Evolutionary conservation across 53 echinoderm and acorn worm species (phyloP).

Genomic region (Henricia sp.): DNA sequence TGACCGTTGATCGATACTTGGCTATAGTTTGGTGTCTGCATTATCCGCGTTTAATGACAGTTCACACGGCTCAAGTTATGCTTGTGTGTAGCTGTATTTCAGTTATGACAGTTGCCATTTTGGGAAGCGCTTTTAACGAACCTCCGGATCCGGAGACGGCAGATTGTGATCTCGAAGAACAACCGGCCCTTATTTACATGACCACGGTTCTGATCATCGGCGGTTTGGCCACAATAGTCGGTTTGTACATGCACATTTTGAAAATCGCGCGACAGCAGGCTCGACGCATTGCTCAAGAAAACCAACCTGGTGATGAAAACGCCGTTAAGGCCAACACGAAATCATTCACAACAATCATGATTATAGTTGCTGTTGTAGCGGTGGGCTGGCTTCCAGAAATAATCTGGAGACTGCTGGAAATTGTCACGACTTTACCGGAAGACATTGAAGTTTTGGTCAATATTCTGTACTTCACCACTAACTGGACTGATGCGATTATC

Average conservation of each 20-base stretch:
- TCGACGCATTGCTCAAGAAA: slow-evolving; percentile 23
- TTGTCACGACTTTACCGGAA: neutral
- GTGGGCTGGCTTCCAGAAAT: neutral
- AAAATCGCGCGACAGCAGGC: slow-evolving; percentile 29
- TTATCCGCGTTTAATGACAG: slow-evolving; percentile 18
- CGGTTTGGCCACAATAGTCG: neutral
- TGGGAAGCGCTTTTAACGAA: neutral
- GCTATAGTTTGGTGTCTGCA: slow-evolving; percentile 3
- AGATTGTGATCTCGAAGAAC: neutral
- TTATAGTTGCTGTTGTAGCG: neutral
- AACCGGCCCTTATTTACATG: too few species aligned
- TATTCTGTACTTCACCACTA: neutral
- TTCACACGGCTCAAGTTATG: neutral
- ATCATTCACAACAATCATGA: slow-evolving; percentile 4
- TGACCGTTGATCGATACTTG: slow-evolving; percentile 25
- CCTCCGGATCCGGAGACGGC: neutral
- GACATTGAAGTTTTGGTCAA: neutral
- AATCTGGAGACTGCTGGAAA: neutral
- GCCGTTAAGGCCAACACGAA: neutral
- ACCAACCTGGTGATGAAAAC: neutral
- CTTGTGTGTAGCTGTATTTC: neutral
- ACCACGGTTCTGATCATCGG: neutral
- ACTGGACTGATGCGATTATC: slow-evolving; percentile 2
- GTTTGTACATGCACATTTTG: slow-evolving; percentile 27
- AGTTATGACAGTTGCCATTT: neutral